Evolutionary conservation across 53 echinoderm and acorn worm genomes (phyloP).

Genomic region (Zoroaster sp.): DNA sequence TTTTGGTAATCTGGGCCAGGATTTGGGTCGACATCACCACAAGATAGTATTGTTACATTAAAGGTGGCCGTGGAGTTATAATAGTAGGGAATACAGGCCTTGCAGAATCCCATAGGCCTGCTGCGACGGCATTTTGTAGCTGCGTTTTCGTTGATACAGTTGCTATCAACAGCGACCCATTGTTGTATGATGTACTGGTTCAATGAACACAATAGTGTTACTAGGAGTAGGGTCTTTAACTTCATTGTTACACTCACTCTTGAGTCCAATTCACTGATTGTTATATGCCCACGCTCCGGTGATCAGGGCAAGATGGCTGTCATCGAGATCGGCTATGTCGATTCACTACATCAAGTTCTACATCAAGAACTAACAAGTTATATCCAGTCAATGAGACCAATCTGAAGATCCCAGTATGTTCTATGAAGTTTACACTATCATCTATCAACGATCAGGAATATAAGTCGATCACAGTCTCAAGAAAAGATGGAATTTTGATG

Average conservation of each 20-base stretch:
- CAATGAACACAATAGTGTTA: background rate
- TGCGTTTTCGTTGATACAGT: background rate
- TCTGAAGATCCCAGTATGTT: background rate
- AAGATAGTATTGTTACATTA: background rate
- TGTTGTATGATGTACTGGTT: background rate
- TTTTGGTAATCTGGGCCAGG: background rate
- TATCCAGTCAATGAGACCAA: background rate
- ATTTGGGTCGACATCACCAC: slow-evolving; percentile 20
- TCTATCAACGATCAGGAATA: background rate
- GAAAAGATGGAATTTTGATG: no score
- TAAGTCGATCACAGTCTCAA: background rate
- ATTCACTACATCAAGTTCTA: background rate
- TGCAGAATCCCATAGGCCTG: background rate
- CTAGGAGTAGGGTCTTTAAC: background rate
- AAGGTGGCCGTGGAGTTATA: background rate
- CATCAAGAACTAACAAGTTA: background rate
- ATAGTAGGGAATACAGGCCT: background rate
- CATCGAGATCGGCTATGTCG: background rate
- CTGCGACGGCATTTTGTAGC: background rate
- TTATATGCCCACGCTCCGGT: background rate
- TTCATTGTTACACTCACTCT: background rate
- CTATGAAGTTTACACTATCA: background rate
- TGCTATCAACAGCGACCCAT: background rate
- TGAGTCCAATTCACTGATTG: background rate
- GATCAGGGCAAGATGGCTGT: background rate